Percentiles rank a stretch among this genome's conserved stretches.
Conservation (phyloP, 2,888 invertebrate species). For the Phyllotreta cruciferae region DNA sequence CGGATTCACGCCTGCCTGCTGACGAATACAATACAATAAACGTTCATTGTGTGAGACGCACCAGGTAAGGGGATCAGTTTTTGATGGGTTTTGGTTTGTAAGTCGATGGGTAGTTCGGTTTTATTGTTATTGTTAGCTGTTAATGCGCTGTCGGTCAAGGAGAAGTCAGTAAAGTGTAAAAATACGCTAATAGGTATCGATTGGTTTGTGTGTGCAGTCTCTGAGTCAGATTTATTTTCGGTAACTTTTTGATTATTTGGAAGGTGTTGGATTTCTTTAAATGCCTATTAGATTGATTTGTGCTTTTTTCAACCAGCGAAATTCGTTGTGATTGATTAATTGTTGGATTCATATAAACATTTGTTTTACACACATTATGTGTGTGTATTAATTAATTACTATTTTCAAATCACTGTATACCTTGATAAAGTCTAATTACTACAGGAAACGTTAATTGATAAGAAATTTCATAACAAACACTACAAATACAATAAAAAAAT, state of each 20-base stretch:
- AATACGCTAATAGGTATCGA: conserved; percentile 2
- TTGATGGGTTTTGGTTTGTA: conserved; percentile 2
- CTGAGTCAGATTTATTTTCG: conserved; percentile 27
- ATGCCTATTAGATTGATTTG: not conserved
- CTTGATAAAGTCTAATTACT: too few relatives aligned
- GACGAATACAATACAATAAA: conserved; percentile 7
- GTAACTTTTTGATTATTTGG: conserved; percentile 13
- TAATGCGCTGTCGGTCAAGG: not conserved
- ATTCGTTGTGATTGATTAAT: not conserved
- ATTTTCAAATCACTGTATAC: too few relatives aligned
- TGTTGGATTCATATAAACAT: not conserved
- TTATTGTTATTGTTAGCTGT: not conserved
- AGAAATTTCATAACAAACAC: too few relatives aligned
- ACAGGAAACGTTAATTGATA: too few relatives aligned
- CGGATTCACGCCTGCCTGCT: conserved; percentile 9
- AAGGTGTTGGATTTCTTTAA: conserved; percentile 15
- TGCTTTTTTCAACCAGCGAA: not conserved
- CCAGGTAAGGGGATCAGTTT: conserved; percentile 4
- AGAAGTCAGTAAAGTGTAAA: conserved; percentile 6
- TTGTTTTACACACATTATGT: too few relatives aligned
- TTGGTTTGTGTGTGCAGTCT: conserved; percentile 11
- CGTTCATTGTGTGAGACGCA: not conserved
- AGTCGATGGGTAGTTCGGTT: not conserved
- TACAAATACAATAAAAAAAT: too few relatives aligned
- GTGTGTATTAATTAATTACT: too few relatives aligned